Evolutionary conservation across 2,888 invertebrate species (phyloP), one percentile per base, ranked within the genome.

Genomic region (Patella caerulea): DNA sequence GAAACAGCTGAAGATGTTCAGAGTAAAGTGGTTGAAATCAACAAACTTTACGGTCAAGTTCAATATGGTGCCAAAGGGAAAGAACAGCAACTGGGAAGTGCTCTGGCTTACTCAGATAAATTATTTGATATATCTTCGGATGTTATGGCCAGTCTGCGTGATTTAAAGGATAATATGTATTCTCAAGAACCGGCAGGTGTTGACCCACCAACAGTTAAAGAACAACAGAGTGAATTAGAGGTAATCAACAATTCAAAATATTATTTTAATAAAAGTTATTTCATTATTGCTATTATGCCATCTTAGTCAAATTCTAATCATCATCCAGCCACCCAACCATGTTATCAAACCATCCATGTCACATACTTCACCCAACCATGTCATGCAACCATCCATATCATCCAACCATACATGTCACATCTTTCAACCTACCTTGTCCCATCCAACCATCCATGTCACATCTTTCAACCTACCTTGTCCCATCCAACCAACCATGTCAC

Each of bases 111-210:
- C 73, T 87, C 91, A 0, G 87, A 89, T 17, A 87, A 87, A 76
- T 91, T 91, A 83, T 86, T 84, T 78, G 85, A 88, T 78, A 84
- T 88, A 34, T 90, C 89, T 76, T 82, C 85, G 9, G 90, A 89
- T 19, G 87, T 89, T 53, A 88, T 88, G 83, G 85, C 88, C 4
- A 86, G 86, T 54, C 83, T 91, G 17, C 83, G 89, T 12, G 91
- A 91, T 79, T 85, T 91, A 29, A 90, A 91, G 81, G 91, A 91
- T 80, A 90, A 88, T 75, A 83, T 91, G 65, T 80, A 84, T 70
- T 90, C 90, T 2, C 91, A 91, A 82, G 91, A 91, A 78, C 87
- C 88, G 1, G 90, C 91, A 2, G 90, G 90, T 3, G 87, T 91
- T 7, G 90, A 91, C 72, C 85, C 88, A 0, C 86, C 87, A 19